phyloP scores from a whole-genome alignment of 2,888 invertebrate species.

The Nomada hirtipes region DNA sequence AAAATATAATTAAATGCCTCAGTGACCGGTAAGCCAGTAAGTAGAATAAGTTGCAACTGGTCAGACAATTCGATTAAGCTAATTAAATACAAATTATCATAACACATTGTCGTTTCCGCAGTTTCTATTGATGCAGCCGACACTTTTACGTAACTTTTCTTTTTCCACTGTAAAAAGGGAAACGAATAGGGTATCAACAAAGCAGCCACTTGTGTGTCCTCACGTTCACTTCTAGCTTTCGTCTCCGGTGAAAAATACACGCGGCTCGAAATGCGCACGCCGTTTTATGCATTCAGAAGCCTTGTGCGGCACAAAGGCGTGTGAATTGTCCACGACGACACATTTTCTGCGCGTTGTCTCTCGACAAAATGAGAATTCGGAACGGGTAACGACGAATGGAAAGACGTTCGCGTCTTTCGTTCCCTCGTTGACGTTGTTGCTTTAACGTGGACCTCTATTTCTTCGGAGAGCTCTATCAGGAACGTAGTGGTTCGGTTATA shows the following conservation, averaged over 20 bases:
- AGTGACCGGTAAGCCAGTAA: too few relatives aligned
- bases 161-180: too few relatives aligned
- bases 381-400: not conserved
- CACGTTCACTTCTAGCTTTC: not conserved
- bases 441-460: constrained; percentile 32
- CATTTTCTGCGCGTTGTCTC: not conserved
- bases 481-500: constrained; percentile 1
- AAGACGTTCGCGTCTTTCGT: constrained; percentile 30
- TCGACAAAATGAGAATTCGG: constrained; percentile 9
- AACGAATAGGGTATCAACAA: constrained; percentile 7
- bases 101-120: too few relatives aligned
- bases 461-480: not conserved
- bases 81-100: too few relatives aligned
- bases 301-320: not conserved
- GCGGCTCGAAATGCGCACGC: constrained; percentile 26
- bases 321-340: constrained; percentile 2
- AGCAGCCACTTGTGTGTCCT: constrained; percentile 13
- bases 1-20: too few relatives aligned
- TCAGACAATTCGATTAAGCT: too few relatives aligned
- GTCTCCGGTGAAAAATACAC: not conserved
- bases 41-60: too few relatives aligned
- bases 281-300: not conserved
- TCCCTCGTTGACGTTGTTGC: constrained; percentile 6
- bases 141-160: too few relatives aligned
- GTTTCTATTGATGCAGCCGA: too few relatives aligned